phyloP scores from a whole-genome alignment of 2,113 vertebrate genomes.

The Deroptyus accipitrinus region DNA sequence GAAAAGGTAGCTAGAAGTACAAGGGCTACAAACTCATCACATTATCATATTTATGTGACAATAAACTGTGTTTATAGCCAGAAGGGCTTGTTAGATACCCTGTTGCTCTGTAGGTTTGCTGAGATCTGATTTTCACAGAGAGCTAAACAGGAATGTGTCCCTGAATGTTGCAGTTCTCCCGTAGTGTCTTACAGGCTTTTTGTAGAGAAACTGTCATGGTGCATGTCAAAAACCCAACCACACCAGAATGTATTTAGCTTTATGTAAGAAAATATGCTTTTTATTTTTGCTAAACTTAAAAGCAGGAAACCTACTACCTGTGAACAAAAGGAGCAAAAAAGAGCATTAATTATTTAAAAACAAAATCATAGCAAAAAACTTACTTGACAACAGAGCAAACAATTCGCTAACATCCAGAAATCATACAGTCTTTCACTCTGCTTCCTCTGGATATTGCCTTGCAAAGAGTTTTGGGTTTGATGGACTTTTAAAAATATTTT shows the following conservation, averaged over 20 bases:
- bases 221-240: conserved; percentile 10
- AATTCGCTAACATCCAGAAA: neutral
- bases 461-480: neutral
- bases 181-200: neutral
- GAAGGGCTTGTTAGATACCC: neutral
- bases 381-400: neutral
- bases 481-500: neutral
- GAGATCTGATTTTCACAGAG: neutral
- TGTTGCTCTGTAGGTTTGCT: neutral
- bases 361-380: neutral
- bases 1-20: conserved; percentile 1
- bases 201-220: neutral
- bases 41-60: conserved; percentile 23
- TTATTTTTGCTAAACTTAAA: neutral
- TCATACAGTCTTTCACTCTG: neutral
- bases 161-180: neutral
- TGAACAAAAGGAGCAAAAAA: neutral
- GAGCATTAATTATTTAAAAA: conserved; percentile 4
- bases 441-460: neutral
- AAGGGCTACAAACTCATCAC: neutral
- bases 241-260: neutral
- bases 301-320: neutral
- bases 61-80: conserved; percentile 33
- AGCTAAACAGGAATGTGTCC: neutral
- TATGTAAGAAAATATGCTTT: neutral